These are phyloP conservation scores for Popillia japonica DNA, from an alignment of 1,140 invertebrate genomes.

Conservation along the genomic window DNA sequence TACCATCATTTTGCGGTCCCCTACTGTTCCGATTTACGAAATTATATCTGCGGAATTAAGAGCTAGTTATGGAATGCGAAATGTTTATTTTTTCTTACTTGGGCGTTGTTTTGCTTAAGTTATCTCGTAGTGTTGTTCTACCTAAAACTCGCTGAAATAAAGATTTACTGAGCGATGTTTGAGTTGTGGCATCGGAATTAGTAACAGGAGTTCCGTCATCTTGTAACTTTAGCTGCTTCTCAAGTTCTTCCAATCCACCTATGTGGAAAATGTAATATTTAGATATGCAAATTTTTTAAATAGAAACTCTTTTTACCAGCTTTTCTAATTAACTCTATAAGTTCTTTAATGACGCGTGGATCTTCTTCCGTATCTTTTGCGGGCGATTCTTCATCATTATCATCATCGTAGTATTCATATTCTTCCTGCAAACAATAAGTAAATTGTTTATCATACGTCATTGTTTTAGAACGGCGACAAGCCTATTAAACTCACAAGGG, in stretches of 20 bases:
- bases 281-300: conserved; percentile 36
- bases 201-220: conserved; percentile 60
- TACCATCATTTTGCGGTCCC: conserved; percentile 77
- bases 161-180: conserved; percentile 72
- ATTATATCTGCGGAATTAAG: conserved; percentile 57
- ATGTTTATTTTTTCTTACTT: neutral
- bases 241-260: conserved; percentile 82
- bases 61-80: conserved; percentile 19
- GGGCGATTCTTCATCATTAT: conserved; percentile 56
- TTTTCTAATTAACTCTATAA: conserved; percentile 85
- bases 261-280: conserved; percentile 35
- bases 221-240: conserved; percentile 75
- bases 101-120: neutral
- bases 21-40: conserved; percentile 66
- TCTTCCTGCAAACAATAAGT: conserved; percentile 63
- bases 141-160: conserved; percentile 76
- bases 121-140: conserved; percentile 35
- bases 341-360: conserved; percentile 83
- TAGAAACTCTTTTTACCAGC: conserved; percentile 62
- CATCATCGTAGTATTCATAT: conserved; percentile 72
- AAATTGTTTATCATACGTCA: too few relatives aligned
- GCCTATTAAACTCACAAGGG: too few relatives aligned
- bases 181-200: conserved; percentile 59
- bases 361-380: conserved; percentile 70
- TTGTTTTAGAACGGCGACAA: too few relatives aligned